phyloP scores from a whole-genome alignment of 2,797 vertebrate genomes.

The Myotis vivesi region DNA sequence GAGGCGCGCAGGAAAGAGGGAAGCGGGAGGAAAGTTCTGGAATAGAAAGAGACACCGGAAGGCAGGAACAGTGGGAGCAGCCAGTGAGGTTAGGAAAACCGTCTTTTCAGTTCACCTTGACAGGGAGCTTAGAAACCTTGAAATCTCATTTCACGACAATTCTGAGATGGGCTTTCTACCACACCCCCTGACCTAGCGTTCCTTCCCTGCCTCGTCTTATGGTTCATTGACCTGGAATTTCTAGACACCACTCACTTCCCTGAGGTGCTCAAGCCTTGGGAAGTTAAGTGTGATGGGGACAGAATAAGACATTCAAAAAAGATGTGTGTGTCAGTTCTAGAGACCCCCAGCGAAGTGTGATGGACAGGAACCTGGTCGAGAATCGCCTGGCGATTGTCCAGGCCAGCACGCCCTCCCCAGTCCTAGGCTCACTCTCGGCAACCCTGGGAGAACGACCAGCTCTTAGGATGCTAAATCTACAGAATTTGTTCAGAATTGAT shows the following conservation, averaged over 20 bases:
- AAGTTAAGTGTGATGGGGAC: neutral
- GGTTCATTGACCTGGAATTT: neutral
- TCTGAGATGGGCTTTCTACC: neutral
- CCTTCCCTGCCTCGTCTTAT: neutral
- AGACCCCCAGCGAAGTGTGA: neutral
- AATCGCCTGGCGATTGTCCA: neutral
- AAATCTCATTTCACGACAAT: neutral
- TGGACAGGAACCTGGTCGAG: neutral
- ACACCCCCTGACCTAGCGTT: neutral
- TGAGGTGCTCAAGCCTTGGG: neutral
- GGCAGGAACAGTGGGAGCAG: neutral
- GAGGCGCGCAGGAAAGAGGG: neutral
- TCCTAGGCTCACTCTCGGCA: neutral
- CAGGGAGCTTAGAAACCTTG: too few relatives aligned
- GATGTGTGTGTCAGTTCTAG: neutral
- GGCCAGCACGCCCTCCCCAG: neutral
- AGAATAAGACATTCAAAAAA: neutral
- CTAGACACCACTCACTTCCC: neutral
- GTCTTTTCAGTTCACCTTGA: accelerated
- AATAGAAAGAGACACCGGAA: neutral
- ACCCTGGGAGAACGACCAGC: neutral
- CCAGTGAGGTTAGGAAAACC: neutral
- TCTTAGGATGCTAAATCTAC: neutral
- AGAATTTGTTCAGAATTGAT: neutral
- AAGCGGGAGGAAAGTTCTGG: neutral